phyloP scores from a whole-genome alignment of 2,888 invertebrate genomes.

The Phrixothrix hirtus region DNA sequence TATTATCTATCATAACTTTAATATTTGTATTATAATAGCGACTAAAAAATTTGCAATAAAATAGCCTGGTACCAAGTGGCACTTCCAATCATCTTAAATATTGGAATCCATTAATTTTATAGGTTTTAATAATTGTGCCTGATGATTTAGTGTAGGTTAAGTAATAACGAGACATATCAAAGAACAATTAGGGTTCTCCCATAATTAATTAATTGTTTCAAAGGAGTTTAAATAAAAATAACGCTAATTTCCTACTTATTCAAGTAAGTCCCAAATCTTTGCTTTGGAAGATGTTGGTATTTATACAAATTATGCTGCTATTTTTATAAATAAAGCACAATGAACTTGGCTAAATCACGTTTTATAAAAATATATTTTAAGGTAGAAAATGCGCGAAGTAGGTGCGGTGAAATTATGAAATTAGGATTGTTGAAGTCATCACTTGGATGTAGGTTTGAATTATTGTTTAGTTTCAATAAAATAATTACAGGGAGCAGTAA shows the following conservation, averaged over 20 bases:
- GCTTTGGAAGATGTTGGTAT: not conserved
- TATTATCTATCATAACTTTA: too few species aligned
- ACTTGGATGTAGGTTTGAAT: conserved; percentile 12
- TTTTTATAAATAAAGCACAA: conserved; percentile 9
- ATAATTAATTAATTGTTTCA: not conserved
- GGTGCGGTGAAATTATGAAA: conserved; percentile 19
- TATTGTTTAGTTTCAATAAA: conserved; percentile 24
- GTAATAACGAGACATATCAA: too few species aligned
- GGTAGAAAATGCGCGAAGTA: not conserved
- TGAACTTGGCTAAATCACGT: conserved; percentile 1
- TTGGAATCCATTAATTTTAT: too few species aligned
- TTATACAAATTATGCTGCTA: not conserved
- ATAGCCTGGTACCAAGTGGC: too few species aligned
- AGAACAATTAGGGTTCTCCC: too few species aligned
- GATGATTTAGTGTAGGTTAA: too few species aligned
- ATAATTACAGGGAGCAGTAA: conserved; percentile 24
- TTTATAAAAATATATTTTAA: conserved; percentile 8
- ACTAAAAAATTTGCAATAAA: too few species aligned
- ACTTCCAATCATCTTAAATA: too few species aligned
- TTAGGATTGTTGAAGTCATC: conserved; percentile 26
- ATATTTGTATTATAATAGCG: too few species aligned
- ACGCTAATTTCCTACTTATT: not conserved
- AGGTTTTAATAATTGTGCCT: too few species aligned
- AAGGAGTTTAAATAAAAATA: not conserved
- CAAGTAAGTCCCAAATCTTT: too few species aligned